Evolutionary conservation across 2,888 invertebrate species (phyloP).

Genomic region (Gymnosoma rotundatum): DNA sequence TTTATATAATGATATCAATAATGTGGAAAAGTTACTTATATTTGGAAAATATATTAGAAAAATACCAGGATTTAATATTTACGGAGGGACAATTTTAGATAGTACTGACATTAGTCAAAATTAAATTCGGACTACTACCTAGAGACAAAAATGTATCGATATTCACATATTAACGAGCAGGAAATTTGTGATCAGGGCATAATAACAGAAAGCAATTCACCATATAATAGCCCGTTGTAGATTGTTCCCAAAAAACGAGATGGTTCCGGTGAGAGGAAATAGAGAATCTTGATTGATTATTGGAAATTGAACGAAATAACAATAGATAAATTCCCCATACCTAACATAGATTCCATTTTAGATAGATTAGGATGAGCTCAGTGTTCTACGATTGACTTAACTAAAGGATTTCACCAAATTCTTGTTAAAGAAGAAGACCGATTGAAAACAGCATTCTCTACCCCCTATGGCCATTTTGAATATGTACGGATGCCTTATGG

Average conservation of each 20-base stretch:
- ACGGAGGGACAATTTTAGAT: slow-evolving; percentile 18
- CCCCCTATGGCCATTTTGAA: no score
- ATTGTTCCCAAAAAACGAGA: background rate
- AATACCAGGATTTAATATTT: slow-evolving; percentile 7
- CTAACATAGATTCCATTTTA: no score
- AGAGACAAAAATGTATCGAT: slow-evolving; percentile 8
- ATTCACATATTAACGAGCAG: slow-evolving; percentile 34
- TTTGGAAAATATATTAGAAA: slow-evolving; percentile 6
- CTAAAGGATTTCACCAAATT: no score
- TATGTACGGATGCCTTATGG: background rate
- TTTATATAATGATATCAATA: slow-evolving; percentile 17
- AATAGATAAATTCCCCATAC: no score
- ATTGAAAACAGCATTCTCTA: no score
- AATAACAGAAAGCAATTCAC: no score
- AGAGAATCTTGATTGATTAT: no score
- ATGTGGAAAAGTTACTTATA: background rate
- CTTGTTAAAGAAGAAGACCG: no score
- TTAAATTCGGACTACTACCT: slow-evolving; percentile 16
- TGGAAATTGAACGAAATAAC: no score
- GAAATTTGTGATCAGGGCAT: slow-evolving; percentile 35
- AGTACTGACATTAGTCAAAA: slow-evolving; percentile 11
- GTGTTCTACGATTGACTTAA: no score
- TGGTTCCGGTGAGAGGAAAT: no score
- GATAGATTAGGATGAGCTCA: no score
- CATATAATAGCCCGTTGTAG: background rate